Evolutionary conservation across 2,113 vertebrate genomes (phyloP), one percentile per base, ranked within the genome.

Genomic region (Thalassarche chlororhynchos): DNA sequence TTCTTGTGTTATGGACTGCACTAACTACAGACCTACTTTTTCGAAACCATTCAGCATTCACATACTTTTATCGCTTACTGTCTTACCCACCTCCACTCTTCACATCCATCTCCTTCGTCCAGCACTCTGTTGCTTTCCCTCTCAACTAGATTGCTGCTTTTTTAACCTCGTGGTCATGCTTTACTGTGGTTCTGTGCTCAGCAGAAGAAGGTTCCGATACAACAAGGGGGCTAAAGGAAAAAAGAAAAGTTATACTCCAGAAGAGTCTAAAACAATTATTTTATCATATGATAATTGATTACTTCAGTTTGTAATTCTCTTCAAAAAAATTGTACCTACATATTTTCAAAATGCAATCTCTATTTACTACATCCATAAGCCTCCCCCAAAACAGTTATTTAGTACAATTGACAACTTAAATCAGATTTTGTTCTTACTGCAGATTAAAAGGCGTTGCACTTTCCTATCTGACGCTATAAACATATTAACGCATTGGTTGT

Each of bases 391-490:
- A n/a, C 26, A 42, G 69, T 36, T 65, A n/a, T 31, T 62, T 38
- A 64, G 36, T 40, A 76, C 24, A 52, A 25, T 7, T 36, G 65
- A 52, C 72, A 82, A 62, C 19, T 60, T 36, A 46, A 79, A 66
- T 29, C 29, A 25, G 42, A 34, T 47, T 83, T 24, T 49, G 58
- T 46, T 81, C 31, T 36, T 69, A 28, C 38, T 66, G 31, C 54
- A 79, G 66, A 58, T 76, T 42, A 34, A 82, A 70, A 96, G 78
- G 76, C 28, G 4, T 49, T 89, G 77, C 29, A 17, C 40, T 81
- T 97, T 69, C 88, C 51, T 51, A 65, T 25, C 89, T 85, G 92
- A 72, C 79, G 42, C 85, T 69, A 34, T 31, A 96, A 95, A 81
- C 54, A 32, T 46, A 78, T 64, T 94, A 95, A 96, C 36, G 70